Base-by-base conservation (phyloP, 2,888 invertebrate genomes). In the Euplagia quadripunctaria region DNA sequence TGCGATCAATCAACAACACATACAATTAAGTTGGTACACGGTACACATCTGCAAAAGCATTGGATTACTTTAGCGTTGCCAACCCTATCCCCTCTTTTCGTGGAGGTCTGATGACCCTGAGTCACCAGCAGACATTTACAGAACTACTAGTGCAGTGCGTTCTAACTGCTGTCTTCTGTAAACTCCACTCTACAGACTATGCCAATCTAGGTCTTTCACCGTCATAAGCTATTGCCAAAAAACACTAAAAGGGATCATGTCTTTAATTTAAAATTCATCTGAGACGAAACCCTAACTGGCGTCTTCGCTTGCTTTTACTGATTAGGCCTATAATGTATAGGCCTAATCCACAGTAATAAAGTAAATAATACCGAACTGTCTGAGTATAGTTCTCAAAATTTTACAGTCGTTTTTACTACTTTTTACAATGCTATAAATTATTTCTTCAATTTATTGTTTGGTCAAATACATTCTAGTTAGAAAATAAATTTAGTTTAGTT, bases 381-480 rank as follows among this genome's bases (percentile, higher is more conserved):
- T 55, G 6, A 55, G 55, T 55, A 20, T 4, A 20, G 8, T 20
- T n/a, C 4, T 20, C 1, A 31, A 31, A 31, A 31, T 31, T 31
- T 31, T 31, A 31, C 31, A 31, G 31, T 31, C 31, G 31, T 31
- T 31, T 31, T 46, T 46, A 46, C 43, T 46, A 46, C 43, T 52
- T 64, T 51, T 46, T 75, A 74, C 61, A 68, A 49, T 68, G 51
- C 68, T 42, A 84, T 82, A 79, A 80, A 74, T 64, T 71, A n/a
- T 68, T 65, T 43, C 31, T 9, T 9, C 69, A 14, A 73, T 77
- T 70, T 84, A 76, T 68, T 64, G 58, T n/a, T 69, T 20, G 0
- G 14, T 42, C 41, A 51, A 52, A 41, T 17, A 6, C 17, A 43
- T 43, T 17, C 0, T 46, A 64, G 11, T 49, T n/a, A 20, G 12